A percentile compares a stretch with the other conserved stretches of the same genome.
Evolutionary conservation across 2,113 vertebrate genomes (phyloP).

Genomic region (Rhipidura dahli): DNA sequence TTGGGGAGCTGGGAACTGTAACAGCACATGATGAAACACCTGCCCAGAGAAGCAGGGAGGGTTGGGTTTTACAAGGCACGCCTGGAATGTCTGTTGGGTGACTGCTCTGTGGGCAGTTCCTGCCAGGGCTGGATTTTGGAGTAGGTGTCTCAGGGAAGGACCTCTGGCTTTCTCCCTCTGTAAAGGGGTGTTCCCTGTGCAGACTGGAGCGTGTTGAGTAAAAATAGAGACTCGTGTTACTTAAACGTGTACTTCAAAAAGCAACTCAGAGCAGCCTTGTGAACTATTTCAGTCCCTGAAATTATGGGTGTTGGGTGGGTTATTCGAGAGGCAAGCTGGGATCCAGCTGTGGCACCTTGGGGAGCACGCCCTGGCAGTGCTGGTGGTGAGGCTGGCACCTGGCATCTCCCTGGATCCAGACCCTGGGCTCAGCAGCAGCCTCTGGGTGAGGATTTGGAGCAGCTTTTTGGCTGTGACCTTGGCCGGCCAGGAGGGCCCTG

Average conservation of each 20-base stretch:
- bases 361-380: neutral
- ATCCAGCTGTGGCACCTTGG: neutral
- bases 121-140: neutral
- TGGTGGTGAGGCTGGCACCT: neutral
- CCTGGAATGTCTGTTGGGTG: rapidly evolving
- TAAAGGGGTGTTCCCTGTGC: neutral
- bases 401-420: neutral
- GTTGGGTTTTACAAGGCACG: neutral
- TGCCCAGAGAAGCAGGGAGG: neutral
- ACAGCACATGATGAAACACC: neutral
- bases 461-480: neutral
- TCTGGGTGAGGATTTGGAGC: neutral
- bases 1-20: neutral
- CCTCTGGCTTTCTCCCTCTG: neutral
- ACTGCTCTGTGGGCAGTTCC: neutral
- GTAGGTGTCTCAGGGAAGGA: neutral
- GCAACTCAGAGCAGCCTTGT: neutral
- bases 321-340: neutral
- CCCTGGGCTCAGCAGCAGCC: neutral
- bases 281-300: neutral
- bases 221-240: neutral
- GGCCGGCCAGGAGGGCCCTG: neutral
- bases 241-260: neutral
- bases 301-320: neutral
- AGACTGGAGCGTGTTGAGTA: neutral